Evolutionary conservation across 2,113 vertebrate species (phyloP), one percentile per base, ranked within the genome.

Genomic region (Galbula dea): DNA sequence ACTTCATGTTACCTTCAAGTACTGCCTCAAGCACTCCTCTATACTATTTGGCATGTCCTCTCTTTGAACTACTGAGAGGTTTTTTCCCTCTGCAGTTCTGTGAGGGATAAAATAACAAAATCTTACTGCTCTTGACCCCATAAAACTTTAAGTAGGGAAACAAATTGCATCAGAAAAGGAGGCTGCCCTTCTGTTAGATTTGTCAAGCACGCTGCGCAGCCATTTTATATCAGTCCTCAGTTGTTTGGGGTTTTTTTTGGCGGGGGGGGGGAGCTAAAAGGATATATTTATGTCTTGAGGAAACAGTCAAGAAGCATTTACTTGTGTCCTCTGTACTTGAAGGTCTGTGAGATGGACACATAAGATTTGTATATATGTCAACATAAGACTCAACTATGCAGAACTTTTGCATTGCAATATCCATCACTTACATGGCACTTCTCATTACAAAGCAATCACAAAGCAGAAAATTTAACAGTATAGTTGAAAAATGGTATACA

Each of bases 121-220:
- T 85, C 63, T 91, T 89, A 91, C 78, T 85, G 85, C 57, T 95
- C 84, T 89, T 94, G 90, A 96, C 75, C 85, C 78, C 74, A 79
- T 91, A 94, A 93, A 93, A 89, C 61, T 91, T 93, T 76, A 88
- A 91, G 54, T 45, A 93, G 79, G 54, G 78, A 91, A 96, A 91
- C 85, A 96, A 96, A 96, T 15, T 82, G 75, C 87, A 83, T 62
- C 34, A 83, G 84, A 87, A 79, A 79, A 65, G 37, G 67, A 87
- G n/a, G 78, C 58, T 95, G 91, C 87, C 85, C 89, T 92, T 83
- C 67, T 65, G 41, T 82, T 88, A 62, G 11, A 80, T 86, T 88
- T 94, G 79, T 68, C 69, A 72, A 78, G 68, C 36, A 41, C 51
- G 39, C 62, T 86, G 76, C 36, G 77, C 77, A 72, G 68, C 34